These are phyloP conservation scores for Drosophila rhopaloa DNA, from an alignment of 1,140 invertebrate species.

Conservation along the genomic window DNA sequence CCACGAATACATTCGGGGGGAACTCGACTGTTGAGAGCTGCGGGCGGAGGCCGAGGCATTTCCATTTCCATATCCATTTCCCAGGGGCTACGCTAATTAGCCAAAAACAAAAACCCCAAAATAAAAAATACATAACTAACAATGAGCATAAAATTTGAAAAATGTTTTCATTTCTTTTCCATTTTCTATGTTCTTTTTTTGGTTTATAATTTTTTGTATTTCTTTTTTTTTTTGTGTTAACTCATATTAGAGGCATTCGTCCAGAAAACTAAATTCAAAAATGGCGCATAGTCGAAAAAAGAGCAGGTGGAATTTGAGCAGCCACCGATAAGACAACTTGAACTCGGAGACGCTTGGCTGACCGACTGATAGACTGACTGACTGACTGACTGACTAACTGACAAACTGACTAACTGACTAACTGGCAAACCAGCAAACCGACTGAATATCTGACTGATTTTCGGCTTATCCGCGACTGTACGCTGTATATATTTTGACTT, in stretches of 20 bases:
- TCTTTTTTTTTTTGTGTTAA: slow-evolving; percentile 56
- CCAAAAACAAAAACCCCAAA: slow-evolving; percentile 67
- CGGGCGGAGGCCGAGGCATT: slow-evolving; percentile 59
- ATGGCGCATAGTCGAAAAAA: slow-evolving; percentile 51
- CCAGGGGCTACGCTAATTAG: slow-evolving; percentile 78
- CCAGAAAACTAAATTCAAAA: slow-evolving; percentile 80
- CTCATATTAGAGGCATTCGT: slow-evolving; percentile 80
- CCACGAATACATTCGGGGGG: slow-evolving; percentile 48
- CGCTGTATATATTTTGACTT: slow-evolving; percentile 2
- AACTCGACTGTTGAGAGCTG: slow-evolving; percentile 57
- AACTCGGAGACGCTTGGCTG: slow-evolving; percentile 72
- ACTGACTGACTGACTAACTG: slow-evolving; percentile 31
- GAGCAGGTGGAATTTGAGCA: slow-evolving; percentile 44
- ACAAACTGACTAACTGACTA: neutral
- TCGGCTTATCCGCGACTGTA: slow-evolving; percentile 62
- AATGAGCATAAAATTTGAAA: slow-evolving; percentile 76
- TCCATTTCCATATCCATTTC: slow-evolving; percentile 55
- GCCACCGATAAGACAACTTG: slow-evolving; percentile 50
- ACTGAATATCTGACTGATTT: slow-evolving; percentile 9
- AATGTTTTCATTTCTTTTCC: slow-evolving; percentile 56
- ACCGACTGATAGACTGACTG: slow-evolving; percentile 39
- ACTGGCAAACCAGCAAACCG: neutral
- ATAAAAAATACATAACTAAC: slow-evolving; percentile 52
- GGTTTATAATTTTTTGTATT: slow-evolving; percentile 16
- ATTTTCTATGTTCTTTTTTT: slow-evolving; percentile 46